Conservation (phyloP, 2,113 vertebrate genomes). For the Mandrillus leucophaeus region DNA sequence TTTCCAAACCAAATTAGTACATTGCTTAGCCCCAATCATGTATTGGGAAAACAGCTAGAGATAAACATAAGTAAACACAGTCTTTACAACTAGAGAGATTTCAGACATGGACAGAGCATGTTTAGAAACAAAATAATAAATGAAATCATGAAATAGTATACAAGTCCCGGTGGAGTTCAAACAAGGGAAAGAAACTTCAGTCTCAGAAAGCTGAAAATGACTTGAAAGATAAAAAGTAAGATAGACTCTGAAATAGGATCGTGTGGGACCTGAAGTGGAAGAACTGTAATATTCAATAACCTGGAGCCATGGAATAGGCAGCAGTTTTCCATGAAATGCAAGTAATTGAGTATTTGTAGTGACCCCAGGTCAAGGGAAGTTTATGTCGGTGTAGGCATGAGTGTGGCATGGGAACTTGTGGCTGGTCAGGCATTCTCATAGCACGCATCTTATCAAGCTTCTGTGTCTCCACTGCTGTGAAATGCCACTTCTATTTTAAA, state of each 20-base stretch:
- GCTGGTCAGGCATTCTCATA: background rate
- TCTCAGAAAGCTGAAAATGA: background rate
- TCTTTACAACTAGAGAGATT: background rate
- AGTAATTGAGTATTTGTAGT: rapidly evolving
- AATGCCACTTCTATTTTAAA: background rate
- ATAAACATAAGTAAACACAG: background rate
- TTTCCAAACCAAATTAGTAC: background rate
- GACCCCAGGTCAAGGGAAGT: background rate
- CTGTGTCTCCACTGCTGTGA: background rate
- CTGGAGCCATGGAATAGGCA: rapidly evolving
- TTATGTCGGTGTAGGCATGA: too few relatives aligned
- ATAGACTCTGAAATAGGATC: background rate
- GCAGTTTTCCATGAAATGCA: background rate
- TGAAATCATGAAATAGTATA: background rate
- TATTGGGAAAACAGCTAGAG: rapidly evolving
- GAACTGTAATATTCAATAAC: background rate
- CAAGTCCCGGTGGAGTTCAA: background rate
- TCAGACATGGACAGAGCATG: background rate
- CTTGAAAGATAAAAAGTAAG: background rate
- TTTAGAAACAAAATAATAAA: background rate
- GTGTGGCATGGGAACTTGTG: background rate
- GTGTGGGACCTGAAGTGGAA: background rate
- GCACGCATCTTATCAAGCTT: rapidly evolving
- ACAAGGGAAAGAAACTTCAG: too few relatives aligned
- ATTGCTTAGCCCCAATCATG: background rate